phyloP scores from a whole-genome alignment of 1,140 invertebrate species.

The Stenopsyche tienmushanensis region DNA sequence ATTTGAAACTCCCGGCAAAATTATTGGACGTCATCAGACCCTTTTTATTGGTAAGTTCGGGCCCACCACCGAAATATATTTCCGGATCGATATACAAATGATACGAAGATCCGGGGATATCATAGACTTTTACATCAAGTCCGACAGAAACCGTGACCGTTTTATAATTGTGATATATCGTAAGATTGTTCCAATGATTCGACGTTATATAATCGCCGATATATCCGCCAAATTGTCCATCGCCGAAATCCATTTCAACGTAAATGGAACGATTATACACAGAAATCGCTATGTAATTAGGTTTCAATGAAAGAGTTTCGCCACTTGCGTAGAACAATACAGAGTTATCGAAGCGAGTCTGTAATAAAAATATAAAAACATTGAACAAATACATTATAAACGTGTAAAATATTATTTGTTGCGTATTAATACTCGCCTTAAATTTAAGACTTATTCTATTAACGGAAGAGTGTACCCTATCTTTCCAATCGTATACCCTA shows the following conservation, averaged over 20 bases:
- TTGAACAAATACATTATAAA: neutral
- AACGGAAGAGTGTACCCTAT: conserved; percentile 82
- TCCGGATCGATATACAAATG: conserved; percentile 90
- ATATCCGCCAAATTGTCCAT: conserved; percentile 67
- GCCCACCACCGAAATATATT: conserved; percentile 87
- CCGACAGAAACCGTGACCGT: conserved; percentile 74
- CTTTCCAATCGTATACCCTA: conserved; percentile 89
- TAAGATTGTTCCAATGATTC: conserved; percentile 87
- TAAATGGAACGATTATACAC: conserved; percentile 76
- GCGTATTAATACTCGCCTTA: conserved; percentile 60
- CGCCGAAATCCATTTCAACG: conserved; percentile 81
- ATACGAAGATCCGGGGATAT: conserved; percentile 69
- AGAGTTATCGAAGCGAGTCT: conserved; percentile 84
- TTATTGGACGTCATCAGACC: conserved; percentile 73
- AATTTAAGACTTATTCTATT: conserved; percentile 86
- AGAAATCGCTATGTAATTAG: conserved; percentile 81
- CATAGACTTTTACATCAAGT: conserved; percentile 64
- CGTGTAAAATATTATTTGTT: neutral
- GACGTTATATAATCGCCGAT: conserved; percentile 69
- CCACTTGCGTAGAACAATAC: conserved; percentile 85
- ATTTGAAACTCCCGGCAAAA: conserved; percentile 83
- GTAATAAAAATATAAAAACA: conserved; percentile 38
- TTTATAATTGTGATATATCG: conserved; percentile 76
- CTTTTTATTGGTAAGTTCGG: conserved; percentile 75
- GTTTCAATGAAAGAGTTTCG: conserved; percentile 71